Conservation (phyloP, 1,140 invertebrate species). For the Drosophila asahinai region DNA sequence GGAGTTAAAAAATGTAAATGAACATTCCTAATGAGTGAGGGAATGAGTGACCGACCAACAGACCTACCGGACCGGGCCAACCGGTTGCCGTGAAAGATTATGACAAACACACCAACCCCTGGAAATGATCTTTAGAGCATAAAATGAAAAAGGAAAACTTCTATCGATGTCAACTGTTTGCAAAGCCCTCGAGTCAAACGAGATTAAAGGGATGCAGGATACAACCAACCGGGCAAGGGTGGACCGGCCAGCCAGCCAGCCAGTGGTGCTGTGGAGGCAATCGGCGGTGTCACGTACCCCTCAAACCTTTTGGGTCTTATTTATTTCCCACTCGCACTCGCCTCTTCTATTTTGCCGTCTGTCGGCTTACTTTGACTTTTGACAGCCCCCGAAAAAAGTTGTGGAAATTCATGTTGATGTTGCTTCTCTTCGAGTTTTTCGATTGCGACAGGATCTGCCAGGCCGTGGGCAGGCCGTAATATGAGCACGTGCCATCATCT, state of each 20-base stretch:
- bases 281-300: slow-evolving; percentile 56
- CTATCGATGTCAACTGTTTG: slow-evolving; percentile 68
- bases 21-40: slow-evolving; percentile 11
- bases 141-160: slow-evolving; percentile 44
- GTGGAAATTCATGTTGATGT: slow-evolving; percentile 62
- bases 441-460: slow-evolving; percentile 18
- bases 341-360: slow-evolving; percentile 46
- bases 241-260: background rate
- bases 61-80: slow-evolving; percentile 49
- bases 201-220: slow-evolving; percentile 64
- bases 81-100: slow-evolving; percentile 47
- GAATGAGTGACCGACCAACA: slow-evolving; percentile 18
- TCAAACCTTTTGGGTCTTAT: slow-evolving; percentile 43
- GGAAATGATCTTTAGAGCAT: slow-evolving; percentile 51
- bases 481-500: slow-evolving; percentile 44
- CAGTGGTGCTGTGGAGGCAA: slow-evolving; percentile 23
- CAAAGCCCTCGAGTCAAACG: slow-evolving; percentile 64
- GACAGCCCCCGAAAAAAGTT: slow-evolving; percentile 67
- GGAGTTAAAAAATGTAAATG: background rate
- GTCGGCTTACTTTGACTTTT: slow-evolving; percentile 79
- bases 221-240: background rate
- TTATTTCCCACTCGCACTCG: slow-evolving; percentile 28
- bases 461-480: slow-evolving; percentile 10
- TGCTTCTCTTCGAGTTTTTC: slow-evolving; percentile 27
- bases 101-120: slow-evolving; percentile 25